Conservation (phyloP, 2,888 invertebrate genomes). For the Dynastes grantii region DNA sequence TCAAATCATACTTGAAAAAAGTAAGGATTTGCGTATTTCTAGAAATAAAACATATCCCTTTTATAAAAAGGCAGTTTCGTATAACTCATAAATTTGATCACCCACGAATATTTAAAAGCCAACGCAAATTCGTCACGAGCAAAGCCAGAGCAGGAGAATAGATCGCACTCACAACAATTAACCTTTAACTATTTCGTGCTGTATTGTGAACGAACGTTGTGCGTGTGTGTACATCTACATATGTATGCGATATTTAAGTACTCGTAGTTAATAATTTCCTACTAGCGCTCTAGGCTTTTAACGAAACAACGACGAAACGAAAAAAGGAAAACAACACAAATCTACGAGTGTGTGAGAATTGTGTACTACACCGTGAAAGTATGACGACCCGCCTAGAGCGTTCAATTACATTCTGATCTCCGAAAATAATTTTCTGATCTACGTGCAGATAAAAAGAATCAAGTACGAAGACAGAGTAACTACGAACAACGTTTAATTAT, state of each 20-base stretch:
- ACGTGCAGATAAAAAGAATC: conserved; percentile 36
- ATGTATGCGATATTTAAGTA: conserved; percentile 25
- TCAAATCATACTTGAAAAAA: conserved; percentile 5
- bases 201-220: conserved; percentile 14
- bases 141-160: conserved; percentile 19
- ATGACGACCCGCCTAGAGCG: conserved; percentile 47
- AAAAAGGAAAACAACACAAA: conserved; percentile 30
- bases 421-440: conserved; percentile 41
- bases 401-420: conserved; percentile 41
- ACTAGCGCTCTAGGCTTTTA: conserved; percentile 32
- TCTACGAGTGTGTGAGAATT: conserved; percentile 42
- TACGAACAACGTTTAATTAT: conserved; percentile 35
- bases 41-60: conserved; percentile 14
- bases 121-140: conserved; percentile 33
- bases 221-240: conserved; percentile 3
- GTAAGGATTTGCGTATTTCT: conserved; percentile 12
- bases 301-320: conserved; percentile 30
- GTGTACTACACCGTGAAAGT: conserved; percentile 40
- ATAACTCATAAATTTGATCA: conserved; percentile 32
- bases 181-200: conserved; percentile 43
- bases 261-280: conserved; percentile 25
- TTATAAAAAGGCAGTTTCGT: conserved; percentile 22
- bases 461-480: conserved; percentile 10
- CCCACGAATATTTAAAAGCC: conserved; percentile 37
- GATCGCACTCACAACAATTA: conserved; percentile 41